Evolutionary conservation across 2,888 invertebrate species (phyloP), one percentile per base, ranked within the genome.

Genomic region (Drosophila kuntzei): DNA sequence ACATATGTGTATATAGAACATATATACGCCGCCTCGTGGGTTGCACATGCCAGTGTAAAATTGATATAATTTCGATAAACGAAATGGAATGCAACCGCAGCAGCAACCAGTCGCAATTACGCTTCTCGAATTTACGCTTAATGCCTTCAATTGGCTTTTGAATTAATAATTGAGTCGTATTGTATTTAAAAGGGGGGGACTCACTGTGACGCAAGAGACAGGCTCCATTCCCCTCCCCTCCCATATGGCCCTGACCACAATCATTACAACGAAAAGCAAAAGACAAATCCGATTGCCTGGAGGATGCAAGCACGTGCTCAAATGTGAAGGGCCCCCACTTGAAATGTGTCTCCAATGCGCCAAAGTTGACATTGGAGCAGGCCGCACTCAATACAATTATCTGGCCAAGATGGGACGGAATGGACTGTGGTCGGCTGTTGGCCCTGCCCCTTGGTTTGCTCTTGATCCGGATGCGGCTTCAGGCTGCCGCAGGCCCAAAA

Each of bases 81-180:
- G 71, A 81, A 74, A 69, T 71, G 83, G 83, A 83, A 83, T 83
- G 87, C 83, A 85, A 65, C 64, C 59, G 71, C 60, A 71, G 41
- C 47, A 29, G 44, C 50, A n/a, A 34, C 11, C 34, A 29, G 68
- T 25, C 70, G 66, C 86, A 88, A 88, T 84, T 86, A 77, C 76
- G 76, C 75, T 80, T 71, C 77, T 74, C 71, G 67, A 78, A 84
- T 81, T 85, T 86, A 74, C 84, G 76, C 87, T 88, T 88, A 86
- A 86, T 86, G 85, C 89, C 75, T 73, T 86, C 89, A 86, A 86
- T 86, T 86, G 85, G 76, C 89, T 80, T 83, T 87, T 84, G 83
- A 88, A 86, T 88, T 86, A 86, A 79, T 86, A 86, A 86, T 86
- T 86, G 87, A 80, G 77, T 73, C 73, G 77, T 50, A 76, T 72